Evolutionary conservation across 1,140 invertebrate genomes (phyloP).

Genomic region (Batillaria attramentaria): DNA sequence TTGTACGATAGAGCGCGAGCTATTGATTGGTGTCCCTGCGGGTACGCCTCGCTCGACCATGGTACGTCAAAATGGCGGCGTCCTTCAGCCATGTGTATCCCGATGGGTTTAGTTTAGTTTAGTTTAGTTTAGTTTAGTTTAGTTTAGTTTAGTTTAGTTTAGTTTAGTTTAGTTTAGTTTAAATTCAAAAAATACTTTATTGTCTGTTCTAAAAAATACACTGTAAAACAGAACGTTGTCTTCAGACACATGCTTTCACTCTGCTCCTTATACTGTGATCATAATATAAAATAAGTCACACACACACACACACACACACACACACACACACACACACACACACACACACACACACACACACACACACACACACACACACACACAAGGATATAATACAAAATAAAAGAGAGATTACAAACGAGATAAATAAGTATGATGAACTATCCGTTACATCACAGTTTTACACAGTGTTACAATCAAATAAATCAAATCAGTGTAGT

Average conservation of each 20-base stretch:
- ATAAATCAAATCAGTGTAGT: background rate
- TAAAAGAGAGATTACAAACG: too few species aligned
- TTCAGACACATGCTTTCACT: too few species aligned
- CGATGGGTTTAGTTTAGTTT: background rate
- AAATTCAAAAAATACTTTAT: background rate
- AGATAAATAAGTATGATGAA: too few species aligned
- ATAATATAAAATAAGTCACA: background rate
- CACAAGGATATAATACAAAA: background rate
- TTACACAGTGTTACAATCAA: background rate
- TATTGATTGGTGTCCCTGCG: too few species aligned
- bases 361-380: slow-evolving; percentile 17
- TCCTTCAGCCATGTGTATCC: background rate
- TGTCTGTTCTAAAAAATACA: background rate
- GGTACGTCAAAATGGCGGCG: too few species aligned
- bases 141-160: background rate
- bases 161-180: too few species aligned
- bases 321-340: background rate
- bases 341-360: background rate
- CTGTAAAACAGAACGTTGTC: too few species aligned
- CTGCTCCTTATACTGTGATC: background rate
- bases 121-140: background rate
- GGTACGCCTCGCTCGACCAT: too few species aligned
- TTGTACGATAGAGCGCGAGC: too few species aligned
- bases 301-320: background rate
- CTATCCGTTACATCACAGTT: too few species aligned